Conservation (phyloP, 2,113 vertebrate genomes). For the Zosterops lateralis region DNA sequence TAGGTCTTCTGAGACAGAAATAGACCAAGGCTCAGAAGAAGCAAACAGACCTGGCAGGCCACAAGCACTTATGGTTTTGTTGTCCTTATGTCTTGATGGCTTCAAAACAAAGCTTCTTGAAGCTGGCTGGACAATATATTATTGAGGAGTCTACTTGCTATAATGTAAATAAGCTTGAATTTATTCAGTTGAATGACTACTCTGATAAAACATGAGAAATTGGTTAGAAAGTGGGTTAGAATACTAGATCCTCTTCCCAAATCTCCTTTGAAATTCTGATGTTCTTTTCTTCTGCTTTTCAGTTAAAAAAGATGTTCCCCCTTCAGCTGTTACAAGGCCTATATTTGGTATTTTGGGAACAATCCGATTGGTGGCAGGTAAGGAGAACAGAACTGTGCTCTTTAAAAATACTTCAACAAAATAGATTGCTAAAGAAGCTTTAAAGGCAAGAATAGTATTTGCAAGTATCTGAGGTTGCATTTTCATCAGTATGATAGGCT, state of each 20-base stretch:
- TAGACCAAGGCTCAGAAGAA: background rate
- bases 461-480: background rate
- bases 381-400: slow-evolving; percentile 20
- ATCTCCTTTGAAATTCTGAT: background rate
- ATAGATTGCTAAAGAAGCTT: background rate
- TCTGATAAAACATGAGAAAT: background rate
- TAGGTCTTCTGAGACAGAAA: background rate
- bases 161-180: background rate
- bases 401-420: background rate
- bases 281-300: slow-evolving; percentile 14
- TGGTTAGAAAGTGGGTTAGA: background rate
- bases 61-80: background rate
- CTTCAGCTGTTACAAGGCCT: slow-evolving; percentile 85
- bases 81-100: background rate
- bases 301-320: slow-evolving; percentile 91
- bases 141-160: background rate
- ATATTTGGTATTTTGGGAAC: slow-evolving; percentile 94
- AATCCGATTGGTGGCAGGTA: slow-evolving; percentile 92
- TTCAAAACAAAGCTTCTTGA: background rate
- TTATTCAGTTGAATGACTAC: background rate
- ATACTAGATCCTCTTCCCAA: background rate
- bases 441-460: background rate
- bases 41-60: background rate
- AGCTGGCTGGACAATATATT: background rate
- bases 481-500: background rate